Conservation (phyloP, 2,797 vertebrate genomes). For the Betta splendens region DNA sequence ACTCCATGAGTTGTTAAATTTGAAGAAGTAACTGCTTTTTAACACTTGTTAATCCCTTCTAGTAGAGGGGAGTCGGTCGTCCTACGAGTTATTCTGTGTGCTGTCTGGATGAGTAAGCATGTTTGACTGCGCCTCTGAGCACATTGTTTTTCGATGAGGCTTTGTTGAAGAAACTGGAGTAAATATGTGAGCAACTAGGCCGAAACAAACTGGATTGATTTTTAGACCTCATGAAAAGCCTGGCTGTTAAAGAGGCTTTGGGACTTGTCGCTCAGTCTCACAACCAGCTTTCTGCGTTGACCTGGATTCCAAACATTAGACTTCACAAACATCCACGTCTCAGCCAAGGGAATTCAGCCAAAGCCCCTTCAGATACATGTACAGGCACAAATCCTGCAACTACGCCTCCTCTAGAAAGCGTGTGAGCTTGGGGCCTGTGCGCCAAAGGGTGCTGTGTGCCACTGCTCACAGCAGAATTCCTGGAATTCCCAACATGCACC, state of each 20-base stretch:
- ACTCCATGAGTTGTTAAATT: conserved; percentile 18
- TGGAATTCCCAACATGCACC: conserved; percentile 77
- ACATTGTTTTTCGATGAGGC: conserved; percentile 45
- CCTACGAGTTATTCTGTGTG: conserved; percentile 21
- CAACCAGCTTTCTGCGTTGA: conserved; percentile 67
- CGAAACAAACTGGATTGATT: conserved; percentile 44
- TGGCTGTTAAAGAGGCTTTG: conserved; percentile 66
- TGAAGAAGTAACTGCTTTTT: background rate
- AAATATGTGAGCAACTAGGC: conserved; percentile 47
- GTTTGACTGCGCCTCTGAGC: conserved; percentile 40
- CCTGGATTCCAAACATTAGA: conserved; percentile 72
- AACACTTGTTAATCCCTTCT: conserved; percentile 7
- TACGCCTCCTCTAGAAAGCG: conserved; percentile 44
- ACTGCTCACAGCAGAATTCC: conserved; percentile 68
- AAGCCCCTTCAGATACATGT: conserved; percentile 61
- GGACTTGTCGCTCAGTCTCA: conserved; percentile 43
- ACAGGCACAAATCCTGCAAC: conserved; percentile 48
- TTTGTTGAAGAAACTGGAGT: conserved; percentile 39
- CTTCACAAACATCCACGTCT: conserved; percentile 68
- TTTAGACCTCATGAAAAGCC: conserved; percentile 55
- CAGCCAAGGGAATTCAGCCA: conserved; percentile 67
- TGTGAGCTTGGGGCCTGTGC: conserved; percentile 44
- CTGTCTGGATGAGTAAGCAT: conserved; percentile 55
- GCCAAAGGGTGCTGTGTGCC: conserved; percentile 41
- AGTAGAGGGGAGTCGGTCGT: conserved; percentile 16